phyloP scores from a whole-genome alignment of 2,888 invertebrate genomes.

The Desoria tigrina region DNA sequence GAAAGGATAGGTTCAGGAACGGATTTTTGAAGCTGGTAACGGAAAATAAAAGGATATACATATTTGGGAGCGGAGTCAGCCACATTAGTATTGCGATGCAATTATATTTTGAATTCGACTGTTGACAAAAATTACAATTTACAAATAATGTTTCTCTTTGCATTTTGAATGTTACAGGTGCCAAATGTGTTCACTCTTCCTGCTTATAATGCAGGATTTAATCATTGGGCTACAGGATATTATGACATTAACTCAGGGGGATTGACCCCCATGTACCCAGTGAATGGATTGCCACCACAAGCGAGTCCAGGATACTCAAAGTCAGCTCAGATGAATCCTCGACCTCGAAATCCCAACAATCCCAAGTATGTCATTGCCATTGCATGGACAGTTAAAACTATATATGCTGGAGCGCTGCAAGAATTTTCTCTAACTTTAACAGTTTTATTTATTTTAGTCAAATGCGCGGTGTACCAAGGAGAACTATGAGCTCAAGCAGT shows the following conservation, averaged over 20 bases:
- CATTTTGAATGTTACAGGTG: slow-evolving; percentile 47
- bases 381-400: neutral
- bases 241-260: slow-evolving; percentile 30
- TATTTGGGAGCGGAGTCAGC: too few relatives aligned
- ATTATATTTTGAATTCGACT: too few relatives aligned
- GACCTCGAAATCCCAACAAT: slow-evolving; percentile 51
- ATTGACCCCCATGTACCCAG: slow-evolving; percentile 63
- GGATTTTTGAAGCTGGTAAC: too few relatives aligned
- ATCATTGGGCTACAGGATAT: slow-evolving; percentile 38
- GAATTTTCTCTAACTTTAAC: neutral
- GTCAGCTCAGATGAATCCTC: slow-evolving; percentile 50
- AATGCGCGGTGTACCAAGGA: slow-evolving; percentile 35
- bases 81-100: too few relatives aligned
- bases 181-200: slow-evolving; percentile 53
- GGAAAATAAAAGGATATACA: too few relatives aligned
- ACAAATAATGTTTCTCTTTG: too few relatives aligned
- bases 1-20: too few relatives aligned
- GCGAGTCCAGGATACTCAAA: slow-evolving; percentile 60
- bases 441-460: slow-evolving; percentile 22
- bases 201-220: slow-evolving; percentile 49
- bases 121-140: too few relatives aligned
- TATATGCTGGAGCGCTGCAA: neutral
- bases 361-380: slow-evolving; percentile 46
- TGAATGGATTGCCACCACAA: slow-evolving; percentile 71
- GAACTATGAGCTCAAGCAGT: slow-evolving; percentile 37